A percentile compares a stretch with the other conserved stretches of the same genome.
Evolutionary conservation across 2,797 vertebrate species (phyloP).

Genomic region (Momotus momota): DNA sequence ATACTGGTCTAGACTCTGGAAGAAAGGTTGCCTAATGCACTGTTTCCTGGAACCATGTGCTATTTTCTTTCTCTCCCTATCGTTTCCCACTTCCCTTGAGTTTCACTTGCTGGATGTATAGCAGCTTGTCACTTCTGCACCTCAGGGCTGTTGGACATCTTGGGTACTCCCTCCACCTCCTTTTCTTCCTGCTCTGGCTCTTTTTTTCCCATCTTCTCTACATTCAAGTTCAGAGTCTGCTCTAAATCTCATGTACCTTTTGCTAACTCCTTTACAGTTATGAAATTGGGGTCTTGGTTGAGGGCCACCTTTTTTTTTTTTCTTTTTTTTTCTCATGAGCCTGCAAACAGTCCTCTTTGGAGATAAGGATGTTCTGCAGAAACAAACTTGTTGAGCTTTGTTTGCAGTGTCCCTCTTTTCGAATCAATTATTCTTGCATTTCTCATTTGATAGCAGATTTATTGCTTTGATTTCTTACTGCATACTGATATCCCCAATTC

Average conservation of each 20-base stretch:
- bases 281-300: background rate
- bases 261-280: background rate
- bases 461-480: background rate
- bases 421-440: constrained; percentile 3
- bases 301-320: background rate
- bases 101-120: background rate
- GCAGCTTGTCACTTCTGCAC: background rate
- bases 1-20: no score
- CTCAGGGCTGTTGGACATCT: background rate
- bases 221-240: background rate
- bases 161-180: background rate
- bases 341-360: background rate
- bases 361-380: background rate
- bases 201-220: background rate
- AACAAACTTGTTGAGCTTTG: background rate
- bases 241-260: background rate
- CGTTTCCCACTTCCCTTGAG: rapidly evolving
- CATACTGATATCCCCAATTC: background rate
- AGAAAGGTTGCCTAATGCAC: background rate
- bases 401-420: background rate
- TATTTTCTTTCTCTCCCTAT: background rate
- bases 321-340: background rate
- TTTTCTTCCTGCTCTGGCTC: background rate
- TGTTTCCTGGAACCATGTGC: background rate
- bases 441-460: constrained; percentile 16